Base-by-base conservation (phyloP, 2,888 invertebrate genomes). In the Campopleginae sp. region DNA sequence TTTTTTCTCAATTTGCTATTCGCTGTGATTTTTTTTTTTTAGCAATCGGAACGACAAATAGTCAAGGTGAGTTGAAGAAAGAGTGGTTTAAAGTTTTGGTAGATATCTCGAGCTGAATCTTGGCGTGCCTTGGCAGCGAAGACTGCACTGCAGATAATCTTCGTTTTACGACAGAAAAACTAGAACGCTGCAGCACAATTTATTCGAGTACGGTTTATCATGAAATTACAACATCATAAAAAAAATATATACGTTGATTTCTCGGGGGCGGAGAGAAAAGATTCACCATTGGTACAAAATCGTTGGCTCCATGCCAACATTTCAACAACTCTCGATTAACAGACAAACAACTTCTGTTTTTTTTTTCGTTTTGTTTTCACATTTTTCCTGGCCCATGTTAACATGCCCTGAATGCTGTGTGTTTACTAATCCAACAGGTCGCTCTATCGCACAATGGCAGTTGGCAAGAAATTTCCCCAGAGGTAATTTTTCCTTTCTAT, bases 381-480 rank as follows among this genome's bases (percentile, higher is more conserved):
- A 48, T 78, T 70, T 63, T 65, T 8, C 44, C 23, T 76, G 23
- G 31, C 44, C 46, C 46, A 17, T 23, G 65, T 82, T 83, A 86
- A 84, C 82, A 81, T 44, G 54, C 17, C 71, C 51, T 44, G 86
- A 84, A 83, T 80, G 77, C 71, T 44, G 31, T 86, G 89, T 91
- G 87, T 92, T 88, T 90, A 92, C 91, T 93, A 93, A 93, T 91
- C 83, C 88, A 87, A 90, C 91, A 94, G 94, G 94, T 94, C 88
- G 93, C 94, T 87, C 90, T 94, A 87, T 94, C 92, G 81, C 93
- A 94, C 87, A 91, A 90, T 84, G 94, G 94, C 84, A 93, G 92
- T 84, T 94, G 94, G 94, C 94, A 94, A 83, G 94, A 94, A 90
- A 94, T 94, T 86, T 91, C 93, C 33, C 90, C 91, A 14, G 92